Evolutionary conservation across 2,797 vertebrate genomes (phyloP), one percentile per base, ranked within the genome.

Genomic region (Crypturellus tataupa): DNA sequence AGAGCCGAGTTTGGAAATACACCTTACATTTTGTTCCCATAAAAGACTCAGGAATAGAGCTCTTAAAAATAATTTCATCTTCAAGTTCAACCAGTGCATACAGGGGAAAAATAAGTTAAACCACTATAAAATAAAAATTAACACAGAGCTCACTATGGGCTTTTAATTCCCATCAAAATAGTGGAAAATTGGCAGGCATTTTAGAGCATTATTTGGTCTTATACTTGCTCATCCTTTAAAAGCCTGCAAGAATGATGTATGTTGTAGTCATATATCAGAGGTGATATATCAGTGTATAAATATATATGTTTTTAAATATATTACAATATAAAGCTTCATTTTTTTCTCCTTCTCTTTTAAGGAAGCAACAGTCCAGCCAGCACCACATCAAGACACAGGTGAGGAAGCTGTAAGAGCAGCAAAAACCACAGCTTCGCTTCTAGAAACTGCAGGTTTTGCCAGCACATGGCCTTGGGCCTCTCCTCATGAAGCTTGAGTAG

Each of bases 201-300:
- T 67, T 40, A 56, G 1, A 42, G 64, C 11, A 15, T 75, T 2
- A 51, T 4, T 3, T 39, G 62, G 10, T 23, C 58, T n/a, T 8
- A 7, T 3, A 17, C 16, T 53, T 40, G 7, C 31, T 42, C 15
- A 1, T 64, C 64, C 79, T 47, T 56, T 12, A 31, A 59, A 58
- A 9, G 27, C 29, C 31, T 37, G 0, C 2, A 31, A 67, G 76
- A 42, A 63, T 17, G 23, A 39, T 4, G 1, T 55, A 37, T 3
- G 3, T 0, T n/a, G 4, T 72, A 42, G 8, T 1, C 13, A 47
- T 1, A 33, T 6, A 7, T 8, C 6, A 12, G 7, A 49, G 47
- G 6, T 14, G 15, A 14, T 42, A 14, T 42, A 42, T n/a, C n/a
- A n/a, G n/a, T n/a, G n/a, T 42, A 42, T 42, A 42, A 10, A 42